phyloP scores from a whole-genome alignment of 2,113 vertebrate species.

The Siphamia tubifer region DNA sequence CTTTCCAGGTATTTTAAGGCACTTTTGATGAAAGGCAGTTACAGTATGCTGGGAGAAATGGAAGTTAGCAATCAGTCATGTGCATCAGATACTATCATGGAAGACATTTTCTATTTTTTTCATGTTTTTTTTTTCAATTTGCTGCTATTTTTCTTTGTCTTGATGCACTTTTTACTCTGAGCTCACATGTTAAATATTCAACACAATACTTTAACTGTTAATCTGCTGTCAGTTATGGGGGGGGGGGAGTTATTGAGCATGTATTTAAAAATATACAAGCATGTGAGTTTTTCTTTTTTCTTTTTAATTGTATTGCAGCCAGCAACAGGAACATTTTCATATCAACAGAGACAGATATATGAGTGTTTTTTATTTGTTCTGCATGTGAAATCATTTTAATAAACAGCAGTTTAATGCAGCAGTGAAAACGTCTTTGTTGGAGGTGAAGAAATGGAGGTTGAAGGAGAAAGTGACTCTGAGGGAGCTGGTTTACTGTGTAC shows the following conservation, averaged over 20 bases:
- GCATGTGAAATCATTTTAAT: slow-evolving; percentile 11
- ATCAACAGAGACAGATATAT: background rate
- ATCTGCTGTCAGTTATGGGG: too few relatives aligned
- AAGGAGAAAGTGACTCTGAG: slow-evolving; percentile 32
- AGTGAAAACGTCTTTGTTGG: slow-evolving; percentile 31
- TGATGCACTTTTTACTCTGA: background rate
- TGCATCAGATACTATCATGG: background rate
- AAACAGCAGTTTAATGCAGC: slow-evolving; percentile 13
- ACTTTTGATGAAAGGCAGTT: slow-evolving; percentile 39
- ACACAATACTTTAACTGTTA: background rate
- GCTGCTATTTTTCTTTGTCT: background rate
- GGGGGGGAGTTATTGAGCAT: too few relatives aligned
- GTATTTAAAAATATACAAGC: background rate
- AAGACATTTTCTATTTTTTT: background rate
- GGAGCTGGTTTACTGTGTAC: slow-evolving; percentile 42
- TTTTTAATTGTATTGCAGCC: background rate
- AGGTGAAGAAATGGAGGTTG: slow-evolving; percentile 32
- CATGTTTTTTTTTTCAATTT: background rate
- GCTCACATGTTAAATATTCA: background rate
- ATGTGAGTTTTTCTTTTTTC: background rate
- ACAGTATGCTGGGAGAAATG: slow-evolving; percentile 18
- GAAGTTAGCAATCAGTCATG: slow-evolving; percentile 3
- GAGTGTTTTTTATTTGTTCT: background rate
- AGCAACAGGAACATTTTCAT: background rate
- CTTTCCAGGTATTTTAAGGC: slow-evolving; percentile 31